A percentile compares a stretch with the other conserved stretches of the same genome.
These are phyloP conservation scores for Neolamprologus ventralis DNA, from an alignment of 2,113 vertebrate genomes.

Conservation along the genomic window DNA sequence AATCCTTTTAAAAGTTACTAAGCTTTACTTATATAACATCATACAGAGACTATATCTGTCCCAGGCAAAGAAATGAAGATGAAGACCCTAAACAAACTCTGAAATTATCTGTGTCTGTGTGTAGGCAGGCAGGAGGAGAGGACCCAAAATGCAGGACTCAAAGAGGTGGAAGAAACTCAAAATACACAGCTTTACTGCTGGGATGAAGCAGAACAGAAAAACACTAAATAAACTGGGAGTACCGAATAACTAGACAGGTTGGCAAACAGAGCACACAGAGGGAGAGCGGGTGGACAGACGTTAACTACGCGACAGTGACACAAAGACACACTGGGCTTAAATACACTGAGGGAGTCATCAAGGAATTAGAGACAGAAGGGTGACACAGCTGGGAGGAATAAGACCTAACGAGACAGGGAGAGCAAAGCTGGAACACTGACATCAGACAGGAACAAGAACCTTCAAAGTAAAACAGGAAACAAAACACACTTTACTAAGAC, in stretches of 20 bases:
- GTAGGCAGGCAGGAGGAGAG: background rate
- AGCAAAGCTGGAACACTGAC: background rate
- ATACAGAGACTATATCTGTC: background rate
- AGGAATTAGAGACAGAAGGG: background rate
- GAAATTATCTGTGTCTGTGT: background rate
- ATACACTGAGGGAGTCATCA: background rate
- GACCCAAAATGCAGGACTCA: background rate
- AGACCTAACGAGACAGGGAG: background rate
- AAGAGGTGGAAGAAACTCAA: fast-evolving
- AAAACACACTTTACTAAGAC: background rate
- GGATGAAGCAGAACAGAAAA: background rate
- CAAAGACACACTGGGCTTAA: background rate
- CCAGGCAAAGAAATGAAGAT: background rate
- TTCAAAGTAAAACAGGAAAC: background rate
- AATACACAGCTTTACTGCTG: background rate
- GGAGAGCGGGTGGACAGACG: fast-evolving
- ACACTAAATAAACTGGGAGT: background rate
- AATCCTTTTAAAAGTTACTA: background rate
- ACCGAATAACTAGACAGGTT: background rate
- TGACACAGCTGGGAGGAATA: fast-evolving
- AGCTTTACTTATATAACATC: background rate
- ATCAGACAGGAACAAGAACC: background rate
- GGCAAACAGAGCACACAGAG: background rate
- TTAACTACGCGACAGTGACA: fast-evolving
- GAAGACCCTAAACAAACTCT: background rate